Conservation (phyloP, 37 sponge, comb jelly and placozoan species). For the Agelas oroides region DNA sequence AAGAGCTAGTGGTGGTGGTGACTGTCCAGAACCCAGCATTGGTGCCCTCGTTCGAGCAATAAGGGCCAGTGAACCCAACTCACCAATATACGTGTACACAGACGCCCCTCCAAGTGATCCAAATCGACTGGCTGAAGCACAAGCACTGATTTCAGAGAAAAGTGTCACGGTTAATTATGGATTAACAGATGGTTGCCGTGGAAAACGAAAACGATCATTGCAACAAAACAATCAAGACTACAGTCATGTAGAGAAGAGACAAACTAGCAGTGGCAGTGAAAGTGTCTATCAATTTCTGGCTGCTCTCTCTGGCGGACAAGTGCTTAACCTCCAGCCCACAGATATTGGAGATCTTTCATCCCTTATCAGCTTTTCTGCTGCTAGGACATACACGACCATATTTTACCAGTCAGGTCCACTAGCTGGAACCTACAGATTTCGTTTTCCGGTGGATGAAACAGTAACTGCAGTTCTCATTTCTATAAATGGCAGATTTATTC, state of each 20-base stretch:
- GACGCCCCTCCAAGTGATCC: constrained; percentile 61
- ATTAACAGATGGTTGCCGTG: not conserved
- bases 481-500: constrained; percentile 3
- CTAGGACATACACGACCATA: constrained; percentile 1
- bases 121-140: not conserved
- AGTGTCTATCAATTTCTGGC: constrained; percentile 26
- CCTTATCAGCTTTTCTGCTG: constrained; percentile 6
- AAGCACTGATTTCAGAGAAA: constrained; percentile 16
- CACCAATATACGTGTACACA: constrained; percentile 74
- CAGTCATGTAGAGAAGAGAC: not conserved
- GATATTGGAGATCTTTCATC: constrained; percentile 30
- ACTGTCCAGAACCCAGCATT: constrained; percentile 66
- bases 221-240: not conserved
- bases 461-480: constrained; percentile 3
- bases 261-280: not conserved
- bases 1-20: constrained; percentile 61
- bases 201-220: constrained; percentile 9
- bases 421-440: not conserved
- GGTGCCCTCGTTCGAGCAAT: constrained; percentile 70
- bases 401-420: not conserved
- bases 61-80: constrained; percentile 41
- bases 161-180: not conserved
- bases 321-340: constrained; percentile 8
- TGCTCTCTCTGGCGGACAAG: constrained; percentile 46
- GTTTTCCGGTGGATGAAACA: constrained; percentile 19